Evolutionary conservation across 1,140 invertebrate species (phyloP), one percentile per base, ranked within the genome.

Genomic region (Pseudomyrmex flavicornis): DNA sequence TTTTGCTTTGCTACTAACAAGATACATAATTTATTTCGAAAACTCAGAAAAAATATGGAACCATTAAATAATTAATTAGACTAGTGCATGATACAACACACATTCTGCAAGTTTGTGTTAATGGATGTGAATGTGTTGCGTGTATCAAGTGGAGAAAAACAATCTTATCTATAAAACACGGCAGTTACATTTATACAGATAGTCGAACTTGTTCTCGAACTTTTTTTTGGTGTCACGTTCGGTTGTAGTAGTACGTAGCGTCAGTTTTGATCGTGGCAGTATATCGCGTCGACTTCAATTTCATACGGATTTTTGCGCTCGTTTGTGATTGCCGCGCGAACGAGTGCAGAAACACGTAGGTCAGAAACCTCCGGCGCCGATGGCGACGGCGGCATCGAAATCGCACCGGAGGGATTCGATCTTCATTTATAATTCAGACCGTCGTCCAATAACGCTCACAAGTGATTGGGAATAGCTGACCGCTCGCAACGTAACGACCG

Each of bases 401-500:
- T 85, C 82, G 69, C 77, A 63, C 61, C 59, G 62, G 70, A 89
- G 90, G 90, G 76, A 86, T 89, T 90, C 87, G 73, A 86, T 86
- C 79, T 80, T 91, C 89, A 58, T 92, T 89, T 90, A 93, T 93
- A 92, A 93, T 93, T 92, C 92, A 93, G 65, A 22, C 82, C 88
- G 79, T 92, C 89, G 87, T 90, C 91, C 92, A 91, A 92, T 92
- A 91, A 92, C 87, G 86, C 89, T 92, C 89, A 90, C 85, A 91
- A 91, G 91, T 89, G 88, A 92, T 92, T 90, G 91, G 88, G 85
- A 90, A 88, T 83, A 89, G 89, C 86, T 85, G 83, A 91, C 82
- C 88, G 75, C 84, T 89, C 84, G 70, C 75, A 85, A 85, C 74
- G 59, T 91, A 91, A 91, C 87, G 85, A 85, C 76, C 83, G 56